Conservation (phyloP, 2,888 invertebrate species). For the Eilema depressum region DNA sequence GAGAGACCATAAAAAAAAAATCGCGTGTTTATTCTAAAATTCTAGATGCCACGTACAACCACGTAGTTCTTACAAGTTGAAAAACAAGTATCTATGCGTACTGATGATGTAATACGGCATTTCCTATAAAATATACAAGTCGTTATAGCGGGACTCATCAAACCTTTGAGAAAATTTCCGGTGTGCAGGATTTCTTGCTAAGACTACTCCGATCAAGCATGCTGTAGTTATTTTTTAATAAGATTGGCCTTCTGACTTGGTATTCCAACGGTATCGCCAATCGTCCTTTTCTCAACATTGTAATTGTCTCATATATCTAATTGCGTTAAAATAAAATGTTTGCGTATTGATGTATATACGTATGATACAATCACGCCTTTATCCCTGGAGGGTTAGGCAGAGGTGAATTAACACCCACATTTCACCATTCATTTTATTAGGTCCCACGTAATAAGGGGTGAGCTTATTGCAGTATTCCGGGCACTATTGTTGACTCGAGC, state of each 20-base stretch:
- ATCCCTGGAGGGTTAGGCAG: too few species aligned
- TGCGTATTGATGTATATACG: too few species aligned
- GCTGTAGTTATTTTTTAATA: conserved; percentile 4
- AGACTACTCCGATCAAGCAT: background rate
- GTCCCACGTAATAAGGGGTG: too few species aligned
- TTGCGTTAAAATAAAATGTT: too few species aligned
- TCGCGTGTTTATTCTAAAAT: background rate
- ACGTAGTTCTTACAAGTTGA: background rate
- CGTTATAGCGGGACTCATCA: background rate
- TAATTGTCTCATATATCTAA: background rate
- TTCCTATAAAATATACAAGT: background rate
- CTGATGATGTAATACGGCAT: background rate
- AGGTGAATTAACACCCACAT: too few species aligned
- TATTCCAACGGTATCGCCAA: conserved; percentile 6
- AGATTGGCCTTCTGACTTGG: background rate
- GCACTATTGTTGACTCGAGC: too few species aligned
- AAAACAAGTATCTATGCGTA: too few species aligned
- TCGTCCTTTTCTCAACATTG: background rate
- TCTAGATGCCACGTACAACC: too few species aligned
- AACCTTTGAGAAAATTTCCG: conserved; percentile 1
- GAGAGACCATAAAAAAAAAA: too few species aligned
- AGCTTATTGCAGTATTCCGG: too few species aligned
- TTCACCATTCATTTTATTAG: too few species aligned
- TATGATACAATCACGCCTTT: too few species aligned
- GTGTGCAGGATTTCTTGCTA: background rate